Evolutionary conservation across 2,797 vertebrate genomes (phyloP), one percentile per base, ranked within the genome.

Genomic region (Protosalanx chinensis): DNA sequence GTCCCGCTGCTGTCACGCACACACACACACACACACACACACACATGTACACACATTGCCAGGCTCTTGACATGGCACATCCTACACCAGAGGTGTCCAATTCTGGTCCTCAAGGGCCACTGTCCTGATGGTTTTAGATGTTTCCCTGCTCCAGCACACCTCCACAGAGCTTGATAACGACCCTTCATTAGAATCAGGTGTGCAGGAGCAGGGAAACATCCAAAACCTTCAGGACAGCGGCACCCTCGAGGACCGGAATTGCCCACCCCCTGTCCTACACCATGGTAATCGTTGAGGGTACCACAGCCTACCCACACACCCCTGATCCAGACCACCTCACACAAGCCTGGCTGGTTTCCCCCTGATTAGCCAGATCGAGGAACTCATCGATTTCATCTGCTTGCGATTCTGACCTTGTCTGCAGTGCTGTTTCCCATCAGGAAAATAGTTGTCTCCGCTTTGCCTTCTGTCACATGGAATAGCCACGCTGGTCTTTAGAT

Each of bases 1-100:
- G 12, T 60, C 20, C 58, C 27, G 3, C 27, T 15, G 23, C 58
- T 7, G 12, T 23, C 18, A 23, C 2, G 13, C 20, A 60, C 56
- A 58, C 56, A 23, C 56, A 58, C 56, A 58, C 56, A 58, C 56
- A 58, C 56, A 58, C 56, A 58, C 7, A 6, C 56, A 58, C 56
- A 58, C 56, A 58, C 23, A 60, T 23, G 29, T 20, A 60, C 23
- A 29, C 23, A 60, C 23, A 29, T 20, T 60, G n/a, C 23, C 20
- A 60, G 23, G 58, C 23, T 1, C 58, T 12, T 23, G 23, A 29
- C 23, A 4, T 23, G 58, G 8, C 20, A 29, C 6, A 60, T 56
- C 51, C 51, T 41, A 53, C 15, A 16, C 18, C 16, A n/a, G n/a
- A n/a, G n/a, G n/a, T 27, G 23, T 27, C 23, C 23, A 27, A 27